Percentiles rank a stretch among this genome's conserved stretches.
These are phyloP conservation scores for Holcopasites calliopsidis DNA, from an alignment of 1,140 invertebrate species.

Conservation along the genomic window DNA sequence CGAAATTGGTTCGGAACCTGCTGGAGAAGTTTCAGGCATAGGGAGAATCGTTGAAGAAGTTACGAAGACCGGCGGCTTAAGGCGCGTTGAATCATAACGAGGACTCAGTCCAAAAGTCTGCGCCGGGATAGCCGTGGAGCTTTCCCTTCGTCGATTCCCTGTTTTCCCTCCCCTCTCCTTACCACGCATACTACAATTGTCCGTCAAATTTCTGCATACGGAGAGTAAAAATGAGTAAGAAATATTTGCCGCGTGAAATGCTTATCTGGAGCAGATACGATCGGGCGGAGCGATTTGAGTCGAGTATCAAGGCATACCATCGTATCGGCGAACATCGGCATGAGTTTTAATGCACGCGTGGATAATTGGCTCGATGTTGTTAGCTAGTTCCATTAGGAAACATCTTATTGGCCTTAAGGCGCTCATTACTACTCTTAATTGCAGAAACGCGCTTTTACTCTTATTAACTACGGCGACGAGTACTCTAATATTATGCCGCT, in stretches of 20 bases:
- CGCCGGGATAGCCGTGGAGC: conserved; percentile 69
- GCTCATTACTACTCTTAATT: conserved; percentile 67
- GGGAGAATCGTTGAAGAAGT: conserved; percentile 37
- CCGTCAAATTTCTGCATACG: too few relatives aligned
- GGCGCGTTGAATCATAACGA: conserved; percentile 78
- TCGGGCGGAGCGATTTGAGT: conserved; percentile 32
- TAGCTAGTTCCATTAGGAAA: conserved; percentile 66
- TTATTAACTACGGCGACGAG: conserved; percentile 66
- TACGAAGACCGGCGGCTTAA: conserved; percentile 74
- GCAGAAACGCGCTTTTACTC: conserved; percentile 65
- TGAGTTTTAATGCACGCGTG: conserved; percentile 58
- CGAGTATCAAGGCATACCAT: conserved; percentile 21
- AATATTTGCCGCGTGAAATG: too few relatives aligned
- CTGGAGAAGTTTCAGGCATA: conserved; percentile 67
- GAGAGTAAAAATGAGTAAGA: too few relatives aligned
- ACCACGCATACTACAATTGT: conserved; percentile 5
- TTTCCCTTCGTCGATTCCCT: conserved; percentile 4
- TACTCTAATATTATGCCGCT: conserved; percentile 57
- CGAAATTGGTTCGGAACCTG: conserved; percentile 67
- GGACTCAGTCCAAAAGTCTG: conserved; percentile 75
- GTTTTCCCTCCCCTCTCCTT: not conserved
- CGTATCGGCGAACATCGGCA: conserved; percentile 36
- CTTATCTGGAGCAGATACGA: conserved; percentile 36
- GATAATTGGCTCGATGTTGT: conserved; percentile 61
- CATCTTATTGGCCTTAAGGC: conserved; percentile 68